phyloP scores from a whole-genome alignment of 2,113 vertebrate genomes.

The Forbesichthys papilliferus region DNA sequence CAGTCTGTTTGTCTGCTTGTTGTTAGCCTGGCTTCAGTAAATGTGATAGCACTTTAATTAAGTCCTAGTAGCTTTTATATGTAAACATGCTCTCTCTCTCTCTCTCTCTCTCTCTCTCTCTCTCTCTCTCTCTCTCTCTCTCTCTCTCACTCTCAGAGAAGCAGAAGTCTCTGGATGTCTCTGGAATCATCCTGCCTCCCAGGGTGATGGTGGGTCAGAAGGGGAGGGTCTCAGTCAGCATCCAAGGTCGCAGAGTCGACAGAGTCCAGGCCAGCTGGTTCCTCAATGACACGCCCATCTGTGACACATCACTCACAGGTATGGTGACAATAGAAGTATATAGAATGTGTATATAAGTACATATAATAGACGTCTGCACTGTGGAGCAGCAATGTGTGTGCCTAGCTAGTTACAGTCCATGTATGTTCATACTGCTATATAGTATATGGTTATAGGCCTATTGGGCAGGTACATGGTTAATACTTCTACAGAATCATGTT shows the following conservation, averaged over 20 bases:
- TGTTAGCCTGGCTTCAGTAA: too few relatives aligned
- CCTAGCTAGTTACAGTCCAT: too few relatives aligned
- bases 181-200: slow-evolving; percentile 76
- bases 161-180: slow-evolving; percentile 75
- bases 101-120: not conserved
- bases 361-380: too few relatives aligned
- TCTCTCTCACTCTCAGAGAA: slow-evolving; percentile 63
- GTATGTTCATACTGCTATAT: too few relatives aligned
- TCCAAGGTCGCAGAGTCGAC: slow-evolving; percentile 75
- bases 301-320: slow-evolving; percentile 71
- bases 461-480: too few relatives aligned
- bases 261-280: slow-evolving; percentile 75
- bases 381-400: too few relatives aligned
- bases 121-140: not conserved
- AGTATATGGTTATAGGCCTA: too few relatives aligned
- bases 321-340: not conserved
- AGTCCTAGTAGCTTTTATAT: too few relatives aligned
- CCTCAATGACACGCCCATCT: slow-evolving; percentile 73
- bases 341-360: too few relatives aligned
- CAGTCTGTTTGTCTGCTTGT: too few relatives aligned
- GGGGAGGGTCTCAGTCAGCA: slow-evolving; percentile 72
- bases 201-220: slow-evolving; percentile 73
- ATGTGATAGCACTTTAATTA: too few relatives aligned
- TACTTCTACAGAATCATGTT: too few relatives aligned
- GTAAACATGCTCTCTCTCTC: not conserved